Evolutionary conservation across 2,113 vertebrate genomes (phyloP), one percentile per base, ranked within the genome.

Genomic region (Xenus cinereus): DNA sequence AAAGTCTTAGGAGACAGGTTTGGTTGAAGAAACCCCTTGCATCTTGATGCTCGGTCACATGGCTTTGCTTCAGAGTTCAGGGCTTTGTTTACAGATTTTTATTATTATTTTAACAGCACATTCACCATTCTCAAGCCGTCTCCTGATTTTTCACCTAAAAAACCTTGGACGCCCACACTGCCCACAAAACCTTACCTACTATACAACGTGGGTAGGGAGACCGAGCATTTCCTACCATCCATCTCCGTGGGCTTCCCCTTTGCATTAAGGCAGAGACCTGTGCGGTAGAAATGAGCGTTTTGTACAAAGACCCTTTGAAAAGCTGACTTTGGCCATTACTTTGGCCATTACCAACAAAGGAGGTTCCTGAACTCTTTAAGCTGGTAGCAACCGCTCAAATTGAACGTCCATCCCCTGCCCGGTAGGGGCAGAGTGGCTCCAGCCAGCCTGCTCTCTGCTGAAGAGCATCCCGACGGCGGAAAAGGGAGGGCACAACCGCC

Each of bases 191-290:
- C 20, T 64, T 51, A 43, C 18, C 20, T 45, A 30, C 5, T 28
- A 7, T 4, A 71, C 14, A 27, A 35, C 0, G 0, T 3, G 12
- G 10, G 15, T 41, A n/a, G 4, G 0, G 2, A 89, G 33, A 60
- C 11, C 33, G 54, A 74, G 7, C 33, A 35, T 32, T 75, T 39
- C 43, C 5, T 39, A 48, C 19, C 6, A 13, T 17, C 19, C 6
- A 13, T 17, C n/a, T 63, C 39, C 66, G 32, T 37, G 54, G 68
- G 39, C 14, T 41, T 83, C 14, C 48, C 27, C 24, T 2, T 23
- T 12, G 14, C 56, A 33, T 26, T 50, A 46, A 32, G 56, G 46
- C 2, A 3, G 76, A 51, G 7, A 22, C 4, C 8, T 11, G 8
- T 6, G 45, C 7, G 51, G 46, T 12, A 64, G 46, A 84, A 89